These are phyloP conservation scores for Andinoacara biseriatus DNA, from an alignment of 2,113 vertebrate species.

Conservation along the genomic window DNA sequence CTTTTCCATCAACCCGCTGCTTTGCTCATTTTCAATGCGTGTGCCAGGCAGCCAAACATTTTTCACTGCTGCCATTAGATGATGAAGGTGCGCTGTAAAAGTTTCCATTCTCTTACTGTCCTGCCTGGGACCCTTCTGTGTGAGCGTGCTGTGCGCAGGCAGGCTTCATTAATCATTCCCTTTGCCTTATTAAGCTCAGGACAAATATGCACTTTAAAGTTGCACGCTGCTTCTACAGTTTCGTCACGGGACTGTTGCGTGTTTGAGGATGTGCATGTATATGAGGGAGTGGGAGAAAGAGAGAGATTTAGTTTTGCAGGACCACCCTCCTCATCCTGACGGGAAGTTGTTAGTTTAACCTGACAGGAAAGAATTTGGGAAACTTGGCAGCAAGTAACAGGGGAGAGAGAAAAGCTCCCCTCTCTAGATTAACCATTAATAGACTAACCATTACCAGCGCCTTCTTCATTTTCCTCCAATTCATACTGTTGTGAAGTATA, in stretches of 20 bases:
- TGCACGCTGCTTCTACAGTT: not conserved
- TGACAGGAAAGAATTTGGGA: conserved; percentile 85
- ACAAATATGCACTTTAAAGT: conserved; percentile 59
- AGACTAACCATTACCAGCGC: conserved; percentile 64
- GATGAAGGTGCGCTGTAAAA: conserved; percentile 70
- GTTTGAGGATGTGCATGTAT: conserved; percentile 44
- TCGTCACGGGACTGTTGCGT: not conserved
- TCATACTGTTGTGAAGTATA: not conserved
- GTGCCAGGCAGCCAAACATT: conserved; percentile 61
- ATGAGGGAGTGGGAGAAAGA: conserved; percentile 23
- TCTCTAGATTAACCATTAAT: conserved; percentile 78
- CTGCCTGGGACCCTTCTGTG: conserved; percentile 42
- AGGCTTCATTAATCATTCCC: conserved; percentile 73
- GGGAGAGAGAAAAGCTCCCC: conserved; percentile 68
- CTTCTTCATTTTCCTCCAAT: conserved; percentile 35
- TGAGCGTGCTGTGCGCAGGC: not conserved
- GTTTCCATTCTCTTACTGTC: conserved; percentile 68
- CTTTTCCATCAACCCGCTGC: conserved; percentile 53
- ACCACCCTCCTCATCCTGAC: conserved; percentile 81
- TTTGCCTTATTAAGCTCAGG: conserved; percentile 57
- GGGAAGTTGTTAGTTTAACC: conserved; percentile 93
- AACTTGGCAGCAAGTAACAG: conserved; percentile 81
- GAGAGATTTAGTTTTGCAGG: conserved; percentile 73
- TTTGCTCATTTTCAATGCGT: conserved; percentile 62
- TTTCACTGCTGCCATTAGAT: conserved; percentile 63